Conservation (phyloP, 2,797 vertebrate genomes). For the Hybognathus amarus region DNA sequence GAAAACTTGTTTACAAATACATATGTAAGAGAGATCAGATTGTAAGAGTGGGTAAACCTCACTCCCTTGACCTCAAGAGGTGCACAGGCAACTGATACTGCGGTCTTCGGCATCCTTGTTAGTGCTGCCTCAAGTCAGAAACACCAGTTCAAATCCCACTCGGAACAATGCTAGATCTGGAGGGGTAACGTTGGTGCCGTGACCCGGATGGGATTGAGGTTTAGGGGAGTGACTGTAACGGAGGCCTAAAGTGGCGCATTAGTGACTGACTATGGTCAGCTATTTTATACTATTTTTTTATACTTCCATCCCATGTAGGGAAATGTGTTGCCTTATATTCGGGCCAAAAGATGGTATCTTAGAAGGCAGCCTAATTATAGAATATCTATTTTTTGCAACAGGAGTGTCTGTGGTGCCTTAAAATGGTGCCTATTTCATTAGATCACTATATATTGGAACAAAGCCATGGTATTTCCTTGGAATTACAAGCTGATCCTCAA, state of each 20-base stretch:
- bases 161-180: not conserved
- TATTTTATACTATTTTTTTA: not conserved
- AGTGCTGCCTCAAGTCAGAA: not conserved
- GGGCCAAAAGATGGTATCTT: too few relatives aligned
- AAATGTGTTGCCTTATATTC: not conserved
- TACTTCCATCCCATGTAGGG: not conserved
- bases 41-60: not conserved
- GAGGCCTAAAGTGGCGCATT: not conserved
- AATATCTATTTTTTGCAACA: not conserved
- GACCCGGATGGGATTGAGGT: not conserved
- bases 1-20: not conserved
- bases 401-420: not conserved
- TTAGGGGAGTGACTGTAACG: not conserved
- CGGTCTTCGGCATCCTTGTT: not conserved
- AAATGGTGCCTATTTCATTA: not conserved
- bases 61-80: not conserved
- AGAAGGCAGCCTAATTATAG: not conserved
- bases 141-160: not conserved
- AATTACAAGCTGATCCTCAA: not conserved
- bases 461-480: not conserved
- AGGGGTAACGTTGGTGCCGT: not conserved
- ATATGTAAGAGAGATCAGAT: not conserved
- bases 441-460: not conserved
- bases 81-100: not conserved
- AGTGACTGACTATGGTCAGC: not conserved